Evolutionary conservation across 2,888 invertebrate species (phyloP), one percentile per base, ranked within the genome.

Genomic region (Rhopalosiphum nymphaeae): DNA sequence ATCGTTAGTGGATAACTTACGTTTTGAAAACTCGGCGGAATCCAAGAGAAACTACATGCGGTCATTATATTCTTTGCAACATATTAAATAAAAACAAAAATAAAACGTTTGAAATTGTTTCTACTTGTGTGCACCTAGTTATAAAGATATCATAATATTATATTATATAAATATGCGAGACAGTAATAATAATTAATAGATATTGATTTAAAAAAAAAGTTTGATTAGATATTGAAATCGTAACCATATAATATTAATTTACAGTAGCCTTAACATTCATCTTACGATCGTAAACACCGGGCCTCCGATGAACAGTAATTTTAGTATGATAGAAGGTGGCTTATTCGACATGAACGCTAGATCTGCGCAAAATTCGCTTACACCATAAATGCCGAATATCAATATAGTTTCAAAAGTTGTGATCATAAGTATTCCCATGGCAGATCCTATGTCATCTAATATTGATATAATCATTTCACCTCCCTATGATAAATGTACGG

Each of bases 341-440:
- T 61, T 13, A 29, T 93, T 61, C 46, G 49, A 89, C 93, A 93
- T 90, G 11, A 93, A 86, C 44, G 93, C 16, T 4, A 93, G 49
- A 42, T 93, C 93, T 26, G 46, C 61, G 44, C 78, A 93, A 57
- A 93, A 93, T 49, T 93, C 93, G 42, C 61, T 89, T 16, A 90
- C 57, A 0, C 93, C 93, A 26, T 93, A 93, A 90, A 93, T 42
- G 25, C 89, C 84, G 16, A 93, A 90, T 90, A 93, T 49, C 44
- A 93, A n/a, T 90, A 93, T 57, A n/a, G 86, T 61, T 90, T 93
- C 93, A 29, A 88, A 93, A 49, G 85, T 93, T 29, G 90, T 93
- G 16, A 93, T 93, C 46, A 90, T 61, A 1, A 93, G 46, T 93
- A 93, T 90, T 36, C 93, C 93, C 93, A 93, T 93, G 16, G 93